phyloP scores from a whole-genome alignment of 1,140 invertebrate species.

The Sarcophaga peregrina region DNA sequence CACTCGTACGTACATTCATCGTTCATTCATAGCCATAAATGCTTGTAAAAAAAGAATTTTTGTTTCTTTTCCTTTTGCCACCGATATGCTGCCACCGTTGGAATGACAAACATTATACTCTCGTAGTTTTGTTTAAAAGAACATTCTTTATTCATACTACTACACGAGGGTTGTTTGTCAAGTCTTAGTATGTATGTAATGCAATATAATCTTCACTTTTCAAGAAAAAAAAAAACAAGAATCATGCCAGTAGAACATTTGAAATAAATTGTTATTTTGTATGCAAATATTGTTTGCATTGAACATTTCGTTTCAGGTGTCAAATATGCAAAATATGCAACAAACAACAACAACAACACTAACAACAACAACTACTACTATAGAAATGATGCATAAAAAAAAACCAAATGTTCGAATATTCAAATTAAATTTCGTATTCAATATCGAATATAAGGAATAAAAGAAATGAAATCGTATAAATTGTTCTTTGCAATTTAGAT shows the following conservation, averaged over 20 bases:
- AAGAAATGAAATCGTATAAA: not conserved
- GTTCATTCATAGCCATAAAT: no score
- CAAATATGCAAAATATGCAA: not conserved
- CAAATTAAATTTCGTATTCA: not conserved
- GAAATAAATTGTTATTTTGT: conserved; percentile 1
- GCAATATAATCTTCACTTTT: not conserved
- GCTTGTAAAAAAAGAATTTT: no score
- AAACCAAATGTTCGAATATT: not conserved
- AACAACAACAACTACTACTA: no score
- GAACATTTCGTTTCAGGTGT: conserved; percentile 1
- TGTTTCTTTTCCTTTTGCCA: not conserved
- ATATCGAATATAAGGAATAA: not conserved
- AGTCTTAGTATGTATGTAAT: not conserved
- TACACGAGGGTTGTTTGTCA: not conserved
- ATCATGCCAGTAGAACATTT: conserved; percentile 9
- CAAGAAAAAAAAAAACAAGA: not conserved
- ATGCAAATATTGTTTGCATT: not conserved
- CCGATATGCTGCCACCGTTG: conserved; percentile 6
- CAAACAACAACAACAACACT: not conserved
- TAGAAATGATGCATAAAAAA: not conserved
- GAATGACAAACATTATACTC: not conserved
- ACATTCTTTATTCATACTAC: not conserved
- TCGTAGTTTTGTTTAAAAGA: not conserved
- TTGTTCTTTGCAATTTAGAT: conserved; percentile 11
- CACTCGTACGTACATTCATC: not conserved